phyloP scores from a whole-genome alignment of 2,888 invertebrate species.

The Drosophila hamatofila region DNA sequence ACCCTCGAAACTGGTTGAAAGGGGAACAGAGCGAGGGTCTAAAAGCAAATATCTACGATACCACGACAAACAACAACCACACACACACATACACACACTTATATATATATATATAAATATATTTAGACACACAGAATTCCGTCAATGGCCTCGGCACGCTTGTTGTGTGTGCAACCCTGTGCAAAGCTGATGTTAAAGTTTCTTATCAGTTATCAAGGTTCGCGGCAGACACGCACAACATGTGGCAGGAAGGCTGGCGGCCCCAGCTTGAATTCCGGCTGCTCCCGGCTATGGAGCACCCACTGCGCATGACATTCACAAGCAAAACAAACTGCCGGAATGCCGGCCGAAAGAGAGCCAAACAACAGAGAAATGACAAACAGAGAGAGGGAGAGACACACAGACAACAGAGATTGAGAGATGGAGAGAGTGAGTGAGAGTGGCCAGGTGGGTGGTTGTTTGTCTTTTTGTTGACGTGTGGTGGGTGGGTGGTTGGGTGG shows the following conservation, averaged over 20 bases:
- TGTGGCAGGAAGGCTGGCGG: constrained; percentile 76
- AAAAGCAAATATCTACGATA: constrained; percentile 41
- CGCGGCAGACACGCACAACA: constrained; percentile 72
- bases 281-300: constrained; percentile 63
- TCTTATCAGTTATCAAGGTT: constrained; percentile 81
- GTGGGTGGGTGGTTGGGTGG: neutral
- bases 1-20: neutral
- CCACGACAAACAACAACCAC: constrained; percentile 25
- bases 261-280: constrained; percentile 48
- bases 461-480: constrained; percentile 5
- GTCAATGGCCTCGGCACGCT: constrained; percentile 63
- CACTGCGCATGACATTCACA: constrained; percentile 61
- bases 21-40: neutral
- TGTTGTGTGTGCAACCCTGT: constrained; percentile 68
- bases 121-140: constrained; percentile 57
- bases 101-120: neutral
- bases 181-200: constrained; percentile 68
- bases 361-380: constrained; percentile 16
- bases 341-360: constrained; percentile 41
- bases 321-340: constrained; percentile 59
- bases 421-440: constrained; percentile 9
- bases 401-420: constrained; percentile 2
- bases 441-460: constrained; percentile 47
- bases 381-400: constrained; percentile 14
- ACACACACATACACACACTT: neutral